Evolutionary conservation across 2,888 invertebrate species (phyloP).

Genomic region (Epinotia ramella): DNA sequence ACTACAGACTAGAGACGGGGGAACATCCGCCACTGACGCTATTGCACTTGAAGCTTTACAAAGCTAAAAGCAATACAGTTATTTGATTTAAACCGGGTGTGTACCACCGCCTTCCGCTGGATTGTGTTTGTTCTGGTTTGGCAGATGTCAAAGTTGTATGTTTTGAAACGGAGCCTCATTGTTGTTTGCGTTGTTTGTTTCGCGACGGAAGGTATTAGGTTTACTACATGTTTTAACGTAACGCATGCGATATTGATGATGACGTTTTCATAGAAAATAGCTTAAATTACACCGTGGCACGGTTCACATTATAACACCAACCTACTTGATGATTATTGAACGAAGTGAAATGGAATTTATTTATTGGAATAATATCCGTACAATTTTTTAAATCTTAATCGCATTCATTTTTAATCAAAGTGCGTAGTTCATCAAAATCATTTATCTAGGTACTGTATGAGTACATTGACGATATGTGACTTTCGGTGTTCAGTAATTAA

Average conservation of each 20-base stretch:
- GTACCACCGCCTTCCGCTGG: constrained; percentile 79
- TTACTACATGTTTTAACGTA: constrained; percentile 52
- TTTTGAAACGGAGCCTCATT: constrained; percentile 79
- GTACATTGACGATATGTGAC: constrained; percentile 72
- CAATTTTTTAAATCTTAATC: neutral
- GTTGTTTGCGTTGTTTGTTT: constrained; percentile 78
- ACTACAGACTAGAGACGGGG: constrained; percentile 80
- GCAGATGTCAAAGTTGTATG: constrained; percentile 84
- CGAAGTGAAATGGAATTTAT: neutral
- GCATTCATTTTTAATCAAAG: constrained; percentile 54
- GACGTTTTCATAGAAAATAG: constrained; percentile 24
- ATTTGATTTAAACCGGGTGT: constrained; percentile 85
- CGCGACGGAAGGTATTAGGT: constrained; percentile 70
- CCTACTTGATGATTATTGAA: neutral
- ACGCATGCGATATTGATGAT: constrained; percentile 42
- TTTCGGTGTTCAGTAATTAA: constrained; percentile 77
- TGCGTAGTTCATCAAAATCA: constrained; percentile 72
- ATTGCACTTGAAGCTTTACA: constrained; percentile 85
- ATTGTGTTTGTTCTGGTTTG: constrained; percentile 84
- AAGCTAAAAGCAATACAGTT: constrained; percentile 85
- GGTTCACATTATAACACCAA: neutral
- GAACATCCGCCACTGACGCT: constrained; percentile 82
- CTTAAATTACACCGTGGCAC: neutral
- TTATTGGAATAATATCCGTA: neutral
- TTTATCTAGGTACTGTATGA: constrained; percentile 62